A percentile compares a stretch with the other conserved stretches of the same genome.
Evolutionary conservation across 2,113 vertebrate species (phyloP).

Genomic region (Tyto alba): DNA sequence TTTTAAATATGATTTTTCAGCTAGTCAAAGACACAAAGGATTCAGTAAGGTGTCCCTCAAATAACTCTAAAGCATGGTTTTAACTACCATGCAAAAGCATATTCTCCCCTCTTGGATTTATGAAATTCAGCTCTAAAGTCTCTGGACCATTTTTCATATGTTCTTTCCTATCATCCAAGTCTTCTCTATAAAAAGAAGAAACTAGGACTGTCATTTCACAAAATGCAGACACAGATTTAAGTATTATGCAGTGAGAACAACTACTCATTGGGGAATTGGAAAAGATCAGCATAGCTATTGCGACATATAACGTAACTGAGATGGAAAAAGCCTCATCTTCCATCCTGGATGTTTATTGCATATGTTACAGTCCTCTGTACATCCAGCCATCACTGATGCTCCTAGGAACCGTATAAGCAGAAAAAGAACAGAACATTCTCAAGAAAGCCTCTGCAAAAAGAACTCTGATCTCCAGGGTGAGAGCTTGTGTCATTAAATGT

Average conservation of each 20-base stretch:
- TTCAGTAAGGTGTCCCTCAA: not conserved
- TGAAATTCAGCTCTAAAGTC: not conserved
- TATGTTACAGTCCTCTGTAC: not conserved
- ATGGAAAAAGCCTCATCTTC: not conserved
- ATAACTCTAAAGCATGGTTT: not conserved
- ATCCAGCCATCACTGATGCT: not conserved
- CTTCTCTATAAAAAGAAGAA: not conserved
- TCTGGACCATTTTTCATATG: not conserved
- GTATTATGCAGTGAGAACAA: not conserved
- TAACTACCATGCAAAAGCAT: not conserved
- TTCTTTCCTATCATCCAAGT: not conserved
- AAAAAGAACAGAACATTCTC: constrained; percentile 30
- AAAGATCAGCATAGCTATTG: not conserved
- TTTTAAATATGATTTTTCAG: not conserved
- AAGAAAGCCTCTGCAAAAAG: not conserved
- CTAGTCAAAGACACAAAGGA: not conserved
- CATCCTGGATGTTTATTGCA: not conserved
- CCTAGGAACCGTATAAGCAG: not conserved
- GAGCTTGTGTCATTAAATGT: not conserved
- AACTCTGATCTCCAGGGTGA: not conserved
- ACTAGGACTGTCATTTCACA: not conserved
- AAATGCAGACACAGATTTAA: not conserved
- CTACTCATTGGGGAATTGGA: not conserved
- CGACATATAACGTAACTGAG: not conserved
- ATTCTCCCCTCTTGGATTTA: not conserved